phyloP scores from a whole-genome alignment of 2,888 invertebrate genomes.

The Marronus borbonicus region DNA sequence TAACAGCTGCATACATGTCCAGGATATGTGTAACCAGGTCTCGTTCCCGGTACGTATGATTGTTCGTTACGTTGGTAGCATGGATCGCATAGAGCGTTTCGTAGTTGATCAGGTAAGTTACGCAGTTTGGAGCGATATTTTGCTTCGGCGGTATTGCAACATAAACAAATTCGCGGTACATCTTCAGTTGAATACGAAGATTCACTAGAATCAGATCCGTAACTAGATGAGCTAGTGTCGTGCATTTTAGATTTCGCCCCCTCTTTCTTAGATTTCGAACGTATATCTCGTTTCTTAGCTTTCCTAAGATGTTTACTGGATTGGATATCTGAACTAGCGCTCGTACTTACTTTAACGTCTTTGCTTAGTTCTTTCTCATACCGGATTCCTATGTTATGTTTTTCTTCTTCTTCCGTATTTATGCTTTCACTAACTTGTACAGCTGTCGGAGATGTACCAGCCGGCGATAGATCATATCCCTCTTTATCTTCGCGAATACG shows the following conservation, averaged over 20 bases:
- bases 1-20: conserved; percentile 57
- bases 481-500: too few species aligned
- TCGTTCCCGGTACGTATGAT: conserved; percentile 40
- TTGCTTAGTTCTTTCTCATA: too few species aligned
- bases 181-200: conserved; percentile 33
- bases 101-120: conserved; percentile 36
- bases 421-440: too few species aligned
- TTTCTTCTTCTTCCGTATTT: too few species aligned
- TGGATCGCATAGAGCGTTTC: conserved; percentile 54
- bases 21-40: conserved; percentile 53
- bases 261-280: too few species aligned
- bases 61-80: conserved; percentile 54
- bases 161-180: conserved; percentile 45
- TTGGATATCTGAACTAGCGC: too few species aligned
- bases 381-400: too few species aligned
- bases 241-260: too few species aligned
- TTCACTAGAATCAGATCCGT: conserved; percentile 12
- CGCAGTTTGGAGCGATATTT: conserved; percentile 33
- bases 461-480: too few species aligned
- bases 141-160: conserved; percentile 48
- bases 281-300: background rate
- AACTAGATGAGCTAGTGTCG: conserved; percentile 20
- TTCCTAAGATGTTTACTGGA: background rate
- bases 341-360: too few species aligned
- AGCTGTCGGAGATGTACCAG: too few species aligned